Evolutionary conservation across 2,888 invertebrate species (phyloP), one percentile per base, ranked within the genome.

Genomic region (Luperina testacea): DNA sequence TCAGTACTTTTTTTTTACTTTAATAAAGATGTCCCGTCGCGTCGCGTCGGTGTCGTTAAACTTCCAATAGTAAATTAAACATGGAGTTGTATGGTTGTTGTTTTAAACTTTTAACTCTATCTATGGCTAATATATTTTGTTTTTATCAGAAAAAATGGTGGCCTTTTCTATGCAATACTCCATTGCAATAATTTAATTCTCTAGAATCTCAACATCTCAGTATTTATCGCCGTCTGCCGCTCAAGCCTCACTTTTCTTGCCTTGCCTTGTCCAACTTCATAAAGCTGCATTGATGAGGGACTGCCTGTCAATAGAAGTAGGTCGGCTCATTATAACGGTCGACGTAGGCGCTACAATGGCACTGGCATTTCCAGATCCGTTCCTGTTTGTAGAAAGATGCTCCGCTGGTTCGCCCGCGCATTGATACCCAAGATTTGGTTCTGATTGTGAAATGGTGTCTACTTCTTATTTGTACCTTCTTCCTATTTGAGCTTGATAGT

Each of bases 311-410:
- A 53, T 75, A 64, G 65, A 90, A 90, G 88, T 91, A 81, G 90
- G 91, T 86, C 90, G 88, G 81, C 87, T 88, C 88, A 88, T 88
- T 90, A 89, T 91, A 91, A 92, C 92, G 90, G 91, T 88, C 38
- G 8, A 73, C 77, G 91, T 92, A 90, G 92, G 92, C 88, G 92
- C 87, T 87, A 90, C 91, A 92, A 91, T 90, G 84, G 84, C 89
- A 89, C 87, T 90, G 89, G 90, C 87, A 88, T 90, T 91, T 88
- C 91, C 88, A 88, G 89, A 87, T 88, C 83, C 64, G 85, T 90
- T 91, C 89, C 88, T 80, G 90, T 90, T 88, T 88, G 81, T 85
- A 82, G 81, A 76, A 81, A 87, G 88, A 89, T 84, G 89, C 76
- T 84, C 69, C 72, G 72, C 85, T 82, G 80, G 89, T 88, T 88